A percentile compares a stretch with the other conserved stretches of the same genome.
phyloP scores from a whole-genome alignment of 1,140 invertebrate genomes.

The Sarcophaga bullata region DNA sequence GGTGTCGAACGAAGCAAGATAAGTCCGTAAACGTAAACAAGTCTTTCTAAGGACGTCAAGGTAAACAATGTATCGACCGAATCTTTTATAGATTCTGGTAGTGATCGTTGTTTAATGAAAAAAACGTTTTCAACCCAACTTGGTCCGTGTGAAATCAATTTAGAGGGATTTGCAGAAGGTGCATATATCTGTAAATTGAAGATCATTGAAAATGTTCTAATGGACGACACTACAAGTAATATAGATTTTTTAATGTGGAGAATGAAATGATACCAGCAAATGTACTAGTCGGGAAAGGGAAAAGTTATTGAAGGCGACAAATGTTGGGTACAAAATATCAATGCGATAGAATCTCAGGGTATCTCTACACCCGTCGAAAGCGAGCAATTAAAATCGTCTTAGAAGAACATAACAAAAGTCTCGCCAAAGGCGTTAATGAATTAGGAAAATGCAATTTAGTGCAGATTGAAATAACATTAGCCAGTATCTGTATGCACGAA shows the following conservation, averaged over 20 bases:
- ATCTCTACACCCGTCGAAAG: no score
- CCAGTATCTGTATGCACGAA: no score
- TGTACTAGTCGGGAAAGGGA: conserved; percentile 10
- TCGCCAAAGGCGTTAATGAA: neutral
- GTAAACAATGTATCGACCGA: no score
- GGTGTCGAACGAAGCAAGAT: no score
- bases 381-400: no score
- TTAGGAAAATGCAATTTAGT: neutral
- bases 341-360: neutral
- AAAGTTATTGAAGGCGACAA: neutral
- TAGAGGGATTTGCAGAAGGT: no score
- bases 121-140: no score
- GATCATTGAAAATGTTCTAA: neutral
- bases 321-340: conserved; percentile 20
- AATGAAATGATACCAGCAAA: neutral
- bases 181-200: neutral
- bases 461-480: conserved; percentile 14
- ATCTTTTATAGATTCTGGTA: no score
- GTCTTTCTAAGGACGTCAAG: no score
- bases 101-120: no score
- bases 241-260: neutral
- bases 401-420: neutral
- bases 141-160: no score
- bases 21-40: no score
- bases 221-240: neutral